Percentiles rank a stretch among this genome's conserved stretches.
These are phyloP conservation scores for Venustoraphidia nigricollis DNA, from an alignment of 2,888 invertebrate species.

Conservation along the genomic window DNA sequence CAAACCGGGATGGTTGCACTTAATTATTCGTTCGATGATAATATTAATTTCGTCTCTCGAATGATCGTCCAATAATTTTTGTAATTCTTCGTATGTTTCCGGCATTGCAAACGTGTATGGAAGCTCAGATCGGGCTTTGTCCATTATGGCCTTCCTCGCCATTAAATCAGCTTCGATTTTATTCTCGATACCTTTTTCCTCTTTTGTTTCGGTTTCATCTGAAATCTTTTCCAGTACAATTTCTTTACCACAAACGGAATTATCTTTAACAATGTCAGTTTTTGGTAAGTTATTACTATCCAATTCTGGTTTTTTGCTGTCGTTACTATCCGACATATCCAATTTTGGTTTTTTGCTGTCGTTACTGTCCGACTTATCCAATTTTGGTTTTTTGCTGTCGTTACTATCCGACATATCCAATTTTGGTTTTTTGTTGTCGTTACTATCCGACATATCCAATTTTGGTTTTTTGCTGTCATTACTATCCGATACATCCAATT, in stretches of 20 bases:
- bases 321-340: background rate
- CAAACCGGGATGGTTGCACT: constrained; percentile 74
- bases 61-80: constrained; percentile 42
- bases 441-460: too few species aligned
- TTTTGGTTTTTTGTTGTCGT: background rate
- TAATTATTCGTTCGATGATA: constrained; percentile 68
- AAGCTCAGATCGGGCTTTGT: constrained; percentile 38
- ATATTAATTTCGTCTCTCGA: constrained; percentile 47
- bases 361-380: background rate
- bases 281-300: constrained; percentile 4
- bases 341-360: constrained; percentile 1
- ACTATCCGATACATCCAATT: background rate
- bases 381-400: background rate
- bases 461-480: background rate
- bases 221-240: constrained; percentile 7
- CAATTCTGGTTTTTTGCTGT: background rate
- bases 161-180: constrained; percentile 23
- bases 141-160: constrained; percentile 31
- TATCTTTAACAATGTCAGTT: background rate
- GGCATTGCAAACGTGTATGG: constrained; percentile 44
- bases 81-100: constrained; percentile 42
- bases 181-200: background rate
- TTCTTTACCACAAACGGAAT: background rate
- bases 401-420: background rate
- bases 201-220: constrained; percentile 8